Evolutionary conservation across 2,113 vertebrate genomes (phyloP).

Genomic region (Leuciscus idus): DNA sequence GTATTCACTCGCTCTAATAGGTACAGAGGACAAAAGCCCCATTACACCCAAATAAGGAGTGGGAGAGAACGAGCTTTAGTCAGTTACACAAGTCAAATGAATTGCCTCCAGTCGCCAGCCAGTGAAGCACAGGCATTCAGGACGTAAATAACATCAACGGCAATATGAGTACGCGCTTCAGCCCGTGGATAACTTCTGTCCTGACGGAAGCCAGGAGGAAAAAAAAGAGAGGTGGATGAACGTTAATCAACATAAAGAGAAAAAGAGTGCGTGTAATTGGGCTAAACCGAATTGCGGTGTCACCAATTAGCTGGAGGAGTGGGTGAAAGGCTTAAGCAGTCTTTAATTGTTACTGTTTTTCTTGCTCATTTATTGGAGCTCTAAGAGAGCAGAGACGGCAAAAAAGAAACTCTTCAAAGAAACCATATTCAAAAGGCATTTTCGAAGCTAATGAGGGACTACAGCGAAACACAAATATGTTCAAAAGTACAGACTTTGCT

Average conservation of each 20-base stretch:
- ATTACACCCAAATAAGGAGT: slow-evolving; percentile 15
- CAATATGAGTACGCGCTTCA: slow-evolving; percentile 21
- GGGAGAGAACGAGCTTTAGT: neutral
- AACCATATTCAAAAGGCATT: slow-evolving; percentile 30
- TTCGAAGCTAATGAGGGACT: slow-evolving; percentile 52
- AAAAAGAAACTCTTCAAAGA: slow-evolving; percentile 46
- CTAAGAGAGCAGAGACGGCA: slow-evolving; percentile 4
- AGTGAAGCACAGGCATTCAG: neutral
- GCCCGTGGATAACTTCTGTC: slow-evolving; percentile 20
- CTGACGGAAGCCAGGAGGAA: slow-evolving; percentile 30
- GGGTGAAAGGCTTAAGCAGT: slow-evolving; percentile 30
- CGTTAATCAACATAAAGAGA: slow-evolving; percentile 67
- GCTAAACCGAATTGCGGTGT: slow-evolving; percentile 50
- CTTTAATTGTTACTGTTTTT: slow-evolving; percentile 56
- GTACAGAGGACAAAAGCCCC: slow-evolving; percentile 18
- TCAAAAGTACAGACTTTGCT: slow-evolving; percentile 31
- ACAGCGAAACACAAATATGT: slow-evolving; percentile 19
- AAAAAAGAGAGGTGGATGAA: slow-evolving; percentile 56
- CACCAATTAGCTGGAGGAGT: slow-evolving; percentile 56
- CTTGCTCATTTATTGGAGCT: slow-evolving; percentile 40
- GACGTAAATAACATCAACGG: slow-evolving; percentile 7
- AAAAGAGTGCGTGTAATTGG: slow-evolving; percentile 40
- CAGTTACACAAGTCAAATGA: slow-evolving; percentile 22
- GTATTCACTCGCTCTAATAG: slow-evolving; percentile 24
- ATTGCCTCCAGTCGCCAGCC: neutral